Conservation (phyloP, 1,140 invertebrate genomes). For the Hesperophylax magnus region DNA sequence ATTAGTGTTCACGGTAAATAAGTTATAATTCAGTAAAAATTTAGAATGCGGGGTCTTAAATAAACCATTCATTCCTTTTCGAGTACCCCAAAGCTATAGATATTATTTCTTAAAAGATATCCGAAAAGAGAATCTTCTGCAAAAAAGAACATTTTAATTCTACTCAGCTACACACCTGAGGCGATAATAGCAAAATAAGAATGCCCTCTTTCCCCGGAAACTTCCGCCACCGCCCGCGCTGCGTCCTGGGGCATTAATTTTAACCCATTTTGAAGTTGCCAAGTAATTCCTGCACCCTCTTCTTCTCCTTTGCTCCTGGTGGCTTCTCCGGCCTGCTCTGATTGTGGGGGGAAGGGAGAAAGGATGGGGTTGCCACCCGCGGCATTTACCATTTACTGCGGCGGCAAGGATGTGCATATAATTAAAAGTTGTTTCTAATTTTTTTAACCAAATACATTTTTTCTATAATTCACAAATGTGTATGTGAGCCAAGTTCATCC, state of each 20-base stretch:
- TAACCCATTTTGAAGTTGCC: constrained; percentile 59
- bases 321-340: background rate
- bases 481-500: no score
- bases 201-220: constrained; percentile 53
- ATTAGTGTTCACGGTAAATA: no score
- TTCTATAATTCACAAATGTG: no score
- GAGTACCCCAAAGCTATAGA: no score
- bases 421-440: background rate
- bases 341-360: no score
- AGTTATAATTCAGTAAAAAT: no score
- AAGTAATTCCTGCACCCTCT: constrained; percentile 56
- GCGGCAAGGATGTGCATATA: constrained; percentile 10
- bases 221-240: constrained; percentile 48
- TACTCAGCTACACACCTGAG: constrained; percentile 37
- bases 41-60: no score
- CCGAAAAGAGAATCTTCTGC: no score
- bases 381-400: constrained; percentile 5
- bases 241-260: constrained; percentile 58
- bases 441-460: background rate
- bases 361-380: background rate
- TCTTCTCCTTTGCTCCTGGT: constrained; percentile 19
- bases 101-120: no score
- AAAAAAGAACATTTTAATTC: background rate
- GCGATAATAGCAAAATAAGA: constrained; percentile 59
- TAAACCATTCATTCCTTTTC: no score